Evolutionary conservation across 37 sponge, comb jelly and placozoan genomes (phyloP), one percentile per base, ranked within the genome.

Genomic region (Mnemiopsis leidyi): DNA sequence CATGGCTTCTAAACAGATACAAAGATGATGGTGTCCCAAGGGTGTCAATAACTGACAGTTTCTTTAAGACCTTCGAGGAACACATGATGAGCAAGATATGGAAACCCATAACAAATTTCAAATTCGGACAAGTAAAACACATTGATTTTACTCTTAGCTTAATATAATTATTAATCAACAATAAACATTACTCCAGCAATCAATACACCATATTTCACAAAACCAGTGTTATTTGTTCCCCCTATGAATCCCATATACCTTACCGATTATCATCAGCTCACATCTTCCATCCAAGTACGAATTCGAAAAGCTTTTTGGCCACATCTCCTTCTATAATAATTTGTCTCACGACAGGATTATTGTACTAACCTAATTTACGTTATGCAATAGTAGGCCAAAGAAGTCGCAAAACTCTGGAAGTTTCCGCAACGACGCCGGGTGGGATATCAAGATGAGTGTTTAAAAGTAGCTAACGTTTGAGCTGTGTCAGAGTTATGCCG

Each of bases 161-260:
- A 69, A 25, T 69, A 69, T 69, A 69, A 69, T 69, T 69, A 69
- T 69, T 69, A 69, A 69, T 69, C 73, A 69, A 69, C 73, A 69
- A 69, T 69, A 69, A 69, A 69, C 73, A 69, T 69, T 3, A 69
- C 73, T 69, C 73, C 73, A 69, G 73, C 73, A 69, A 69, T 69
- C 73, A 69, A 21, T 28, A 21, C 73, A 69, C 73, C 29, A 69
- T 69, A 28, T 69, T 21, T 69, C 61, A 48, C 61, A 48, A 48
- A 48, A 48, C 61, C 61, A 48, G 61, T 48, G 61, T 48, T 48
- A 48, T 48, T 48, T 48, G 61, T 48, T 48, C 61, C 61, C 61
- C 61, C 13, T 48, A 48, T 48, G 61, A 48, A 18, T 48, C 61
- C 61, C 61, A 18, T 13, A 48, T 18, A 48, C 61, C 61, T 48